A percentile compares a stretch with the other conserved stretches of the same genome.
Evolutionary conservation across 2,113 vertebrate genomes (phyloP).

Genomic region (Tylochromis polylepis): DNA sequence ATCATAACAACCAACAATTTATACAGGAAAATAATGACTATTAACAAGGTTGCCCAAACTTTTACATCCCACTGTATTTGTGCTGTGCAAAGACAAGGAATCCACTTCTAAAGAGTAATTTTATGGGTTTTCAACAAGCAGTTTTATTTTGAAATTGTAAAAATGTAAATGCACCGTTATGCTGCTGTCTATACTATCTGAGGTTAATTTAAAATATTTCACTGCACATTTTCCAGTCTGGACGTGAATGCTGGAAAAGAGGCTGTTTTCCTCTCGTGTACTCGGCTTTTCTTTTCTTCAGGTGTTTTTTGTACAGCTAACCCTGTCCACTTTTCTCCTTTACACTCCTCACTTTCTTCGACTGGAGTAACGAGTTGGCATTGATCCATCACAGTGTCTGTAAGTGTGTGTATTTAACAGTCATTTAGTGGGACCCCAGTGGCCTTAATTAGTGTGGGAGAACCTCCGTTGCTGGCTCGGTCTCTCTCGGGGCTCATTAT

Average conservation of each 20-base stretch:
- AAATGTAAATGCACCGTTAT: background rate
- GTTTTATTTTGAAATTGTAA: background rate
- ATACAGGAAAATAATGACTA: too few species aligned
- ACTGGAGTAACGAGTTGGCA: background rate
- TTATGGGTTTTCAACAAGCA: background rate
- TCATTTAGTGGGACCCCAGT: slow-evolving; percentile 37
- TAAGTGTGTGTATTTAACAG: slow-evolving; percentile 20
- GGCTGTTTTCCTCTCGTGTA: background rate
- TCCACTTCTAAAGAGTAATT: background rate
- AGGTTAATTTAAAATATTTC: background rate
- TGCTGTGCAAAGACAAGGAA: background rate
- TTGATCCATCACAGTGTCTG: background rate
- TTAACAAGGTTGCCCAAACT: too few species aligned
- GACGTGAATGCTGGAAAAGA: background rate
- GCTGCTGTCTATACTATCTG: background rate
- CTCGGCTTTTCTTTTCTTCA: background rate
- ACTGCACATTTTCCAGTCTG: background rate
- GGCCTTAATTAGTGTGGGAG: slow-evolving; percentile 34
- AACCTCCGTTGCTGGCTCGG: background rate
- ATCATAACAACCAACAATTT: too few species aligned
- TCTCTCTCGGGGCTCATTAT: slow-evolving; percentile 32
- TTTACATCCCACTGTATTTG: too few species aligned
- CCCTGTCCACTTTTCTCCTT: background rate
- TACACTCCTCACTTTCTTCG: background rate
- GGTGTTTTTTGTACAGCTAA: background rate